A percentile compares a stretch with the other conserved stretches of the same genome.
Conservation (phyloP, 1,140 invertebrate species). For the Nebria ingens region DNA sequence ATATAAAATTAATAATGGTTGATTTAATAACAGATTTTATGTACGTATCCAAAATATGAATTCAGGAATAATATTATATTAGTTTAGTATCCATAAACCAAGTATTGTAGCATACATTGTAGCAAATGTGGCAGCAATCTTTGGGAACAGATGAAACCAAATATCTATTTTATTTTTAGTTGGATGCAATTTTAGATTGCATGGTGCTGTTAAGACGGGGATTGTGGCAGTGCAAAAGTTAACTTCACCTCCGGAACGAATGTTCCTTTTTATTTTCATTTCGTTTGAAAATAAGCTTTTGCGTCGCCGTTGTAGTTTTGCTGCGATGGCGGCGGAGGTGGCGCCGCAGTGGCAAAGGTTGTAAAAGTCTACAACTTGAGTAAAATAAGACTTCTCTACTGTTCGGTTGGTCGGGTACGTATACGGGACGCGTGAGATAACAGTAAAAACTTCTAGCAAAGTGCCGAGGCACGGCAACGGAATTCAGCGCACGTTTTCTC, state of each 20-base stretch:
- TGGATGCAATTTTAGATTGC: too few species aligned
- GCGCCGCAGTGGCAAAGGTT: not conserved
- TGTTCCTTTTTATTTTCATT: not conserved
- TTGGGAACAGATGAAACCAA: too few species aligned
- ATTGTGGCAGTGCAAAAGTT: not conserved
- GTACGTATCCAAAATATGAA: too few species aligned
- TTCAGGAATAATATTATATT: too few species aligned
- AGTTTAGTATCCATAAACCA: too few species aligned
- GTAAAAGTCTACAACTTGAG: slow-evolving; percentile 8
- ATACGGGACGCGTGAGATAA: not conserved
- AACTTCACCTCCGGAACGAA: slow-evolving; percentile 1
- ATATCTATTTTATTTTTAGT: too few species aligned
- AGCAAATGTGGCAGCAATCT: too few species aligned
- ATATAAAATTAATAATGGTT: too few species aligned
- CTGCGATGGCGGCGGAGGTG: not conserved
- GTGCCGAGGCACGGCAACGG: not conserved
- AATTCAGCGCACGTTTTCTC: slow-evolving; percentile 4
- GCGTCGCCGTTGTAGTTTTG: not conserved
- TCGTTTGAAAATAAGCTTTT: not conserved
- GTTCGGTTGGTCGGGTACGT: not conserved
- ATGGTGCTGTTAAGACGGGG: too few species aligned
- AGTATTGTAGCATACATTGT: too few species aligned
- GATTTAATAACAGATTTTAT: too few species aligned
- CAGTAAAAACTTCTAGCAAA: slow-evolving; percentile 6
- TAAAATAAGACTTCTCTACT: slow-evolving; percentile 3